Evolutionary conservation across 2,113 vertebrate genomes (phyloP), one percentile per base, ranked within the genome.

Genomic region (Colaptes auratus): DNA sequence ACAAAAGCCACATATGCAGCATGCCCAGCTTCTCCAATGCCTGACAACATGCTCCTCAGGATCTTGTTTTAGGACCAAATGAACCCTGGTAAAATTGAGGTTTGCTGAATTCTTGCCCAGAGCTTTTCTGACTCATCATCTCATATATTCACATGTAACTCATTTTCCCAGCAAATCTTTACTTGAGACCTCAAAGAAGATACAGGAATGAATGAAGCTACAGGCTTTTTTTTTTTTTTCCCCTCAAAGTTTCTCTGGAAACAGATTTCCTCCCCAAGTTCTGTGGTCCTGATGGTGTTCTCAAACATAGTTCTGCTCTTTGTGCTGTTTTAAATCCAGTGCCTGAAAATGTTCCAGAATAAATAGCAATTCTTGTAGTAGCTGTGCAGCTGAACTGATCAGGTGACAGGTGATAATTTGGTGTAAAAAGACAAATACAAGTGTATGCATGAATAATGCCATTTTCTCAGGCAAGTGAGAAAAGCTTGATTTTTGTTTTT

Each of bases 71-170:
- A 91, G 93, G 64, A 91, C 61, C 61, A 25, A 39, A 71, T n/a
- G 86, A 96, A 53, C 61, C 28, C 56, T 78, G 88, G 61, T 91
- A 88, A 86, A 94, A 86, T 42, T 55, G 76, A 96, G 72, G 20
- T 83, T 94, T 95, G 35, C 87, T 93, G 94, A 96, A 92, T 90
- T 91, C 75, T 83, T 88, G 72, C 88, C 85, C 85, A 78, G 73
- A 95, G 79, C 53, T 96, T 82, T 92, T 94, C 88, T 94, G 82
- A 92, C 53, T 95, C 87, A 80, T 96, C 89, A 88, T 92, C 84
- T 93, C 72, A 27, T 92, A 72, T 88, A 92, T 83, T 93, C 88
- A 86, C 69, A 83, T 78, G 39, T 90, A 93, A 90, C 65, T 95
- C 2, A 46, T 92, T 92, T 95, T 91, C 58, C 83, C 58, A 91